Evolutionary conservation across 2,888 invertebrate genomes (phyloP), one percentile per base, ranked within the genome.

Genomic region (Calameuta filiformis): DNA sequence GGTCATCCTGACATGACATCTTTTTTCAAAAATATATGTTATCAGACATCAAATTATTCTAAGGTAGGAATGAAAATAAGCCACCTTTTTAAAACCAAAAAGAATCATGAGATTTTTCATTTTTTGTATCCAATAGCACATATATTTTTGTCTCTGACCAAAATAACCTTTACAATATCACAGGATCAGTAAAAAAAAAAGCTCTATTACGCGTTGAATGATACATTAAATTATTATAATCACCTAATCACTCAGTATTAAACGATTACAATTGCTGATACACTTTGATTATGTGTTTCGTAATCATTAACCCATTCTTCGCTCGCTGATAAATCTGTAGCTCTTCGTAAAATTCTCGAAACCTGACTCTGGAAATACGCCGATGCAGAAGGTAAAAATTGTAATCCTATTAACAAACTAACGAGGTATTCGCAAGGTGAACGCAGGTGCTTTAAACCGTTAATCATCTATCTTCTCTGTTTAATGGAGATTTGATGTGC

Each of bases 1-100:
- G 2, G 2, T 23, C 3, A 56, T 9, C 23, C 1, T 23, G 9
- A 9, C 2, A 2, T 1, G 1, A 12, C 0, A 12, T 37, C 12
- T 35, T 12, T 34, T 3, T 3, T 35, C 1, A 11, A 11, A 35
- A 35, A 12, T 35, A 35, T 35, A 3, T 35, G 12, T 40, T 40
- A 1, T 6, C 12, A 0, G 6, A 4, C 4, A 40, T 15, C 1
- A 40, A 40, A 12, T 40, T 15, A 1, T 40, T 40, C 1, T 40
- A 40, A 40, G 6, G 0, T 40, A 23, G 2, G 23, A 40, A 40
- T 23, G 15, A 40, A 40, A 23, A 23, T 40, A 40, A 23, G 0
- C 0, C 6, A 40, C 15, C 23, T 40, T 40, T 40, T 40, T 23
- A 23, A 23, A 40, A 40, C 23, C 6, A 40, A 40, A 6, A 4